A percentile compares a stretch with the other conserved stretches of the same genome.
Evolutionary conservation across 2,888 invertebrate genomes (phyloP).

Genomic region (Mimachlamys varia): DNA sequence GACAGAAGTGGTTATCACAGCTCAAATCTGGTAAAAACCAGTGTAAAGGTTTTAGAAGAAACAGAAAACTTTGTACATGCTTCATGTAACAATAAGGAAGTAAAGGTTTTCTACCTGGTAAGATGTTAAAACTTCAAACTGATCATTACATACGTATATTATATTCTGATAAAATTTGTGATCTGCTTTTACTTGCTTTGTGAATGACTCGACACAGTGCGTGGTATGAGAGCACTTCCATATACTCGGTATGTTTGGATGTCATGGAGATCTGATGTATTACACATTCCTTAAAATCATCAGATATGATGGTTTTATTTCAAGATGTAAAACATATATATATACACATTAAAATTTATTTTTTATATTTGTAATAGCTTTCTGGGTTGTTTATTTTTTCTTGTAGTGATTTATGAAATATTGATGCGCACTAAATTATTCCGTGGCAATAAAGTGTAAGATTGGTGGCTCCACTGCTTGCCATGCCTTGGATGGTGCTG

Average conservation of each 20-base stretch:
- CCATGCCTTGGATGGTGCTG: background rate
- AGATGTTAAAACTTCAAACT: background rate
- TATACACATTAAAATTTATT: background rate
- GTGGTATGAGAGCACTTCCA: background rate
- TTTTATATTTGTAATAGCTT: constrained; percentile 24
- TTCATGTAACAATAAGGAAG: no score
- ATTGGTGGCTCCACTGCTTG: background rate
- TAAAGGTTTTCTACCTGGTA: no score
- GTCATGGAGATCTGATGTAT: background rate
- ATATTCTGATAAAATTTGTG: background rate
- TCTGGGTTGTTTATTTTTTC: background rate
- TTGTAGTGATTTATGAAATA: background rate
- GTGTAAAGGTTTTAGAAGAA: no score
- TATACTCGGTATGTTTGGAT: background rate
- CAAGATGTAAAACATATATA: background rate
- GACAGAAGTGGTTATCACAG: no score
- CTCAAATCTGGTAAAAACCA: no score
- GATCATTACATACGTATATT: background rate
- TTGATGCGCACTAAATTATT: background rate
- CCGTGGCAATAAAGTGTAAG: background rate
- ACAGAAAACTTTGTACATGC: no score
- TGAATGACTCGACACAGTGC: background rate
- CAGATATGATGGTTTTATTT: constrained; percentile 4
- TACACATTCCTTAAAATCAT: background rate
- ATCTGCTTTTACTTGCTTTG: background rate